Conservation (phyloP, 2,113 vertebrate species). For the Ameiurus melas region DNA sequence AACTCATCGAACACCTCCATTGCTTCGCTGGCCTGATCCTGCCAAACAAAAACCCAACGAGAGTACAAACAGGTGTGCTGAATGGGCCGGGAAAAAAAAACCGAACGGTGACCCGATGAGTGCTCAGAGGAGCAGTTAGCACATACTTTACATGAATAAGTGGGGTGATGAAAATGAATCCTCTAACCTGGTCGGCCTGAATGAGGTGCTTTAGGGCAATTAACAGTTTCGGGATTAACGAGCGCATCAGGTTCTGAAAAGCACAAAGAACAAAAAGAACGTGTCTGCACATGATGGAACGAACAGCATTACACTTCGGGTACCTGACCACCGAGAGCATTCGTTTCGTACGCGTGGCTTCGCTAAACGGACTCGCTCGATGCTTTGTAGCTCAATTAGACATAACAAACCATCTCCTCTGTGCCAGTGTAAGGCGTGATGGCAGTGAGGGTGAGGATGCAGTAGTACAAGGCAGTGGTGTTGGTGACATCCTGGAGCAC, state of each 20-base stretch:
- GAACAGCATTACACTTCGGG: background rate
- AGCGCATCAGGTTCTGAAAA: conserved; percentile 74
- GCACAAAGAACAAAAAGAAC: conserved; percentile 40
- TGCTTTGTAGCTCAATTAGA: background rate
- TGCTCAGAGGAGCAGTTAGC: conserved; percentile 1
- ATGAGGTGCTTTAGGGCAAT: conserved; percentile 77
- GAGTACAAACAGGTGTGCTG: background rate
- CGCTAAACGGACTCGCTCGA: background rate
- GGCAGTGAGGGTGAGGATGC: conserved; percentile 78
- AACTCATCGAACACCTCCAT: conserved; percentile 88
- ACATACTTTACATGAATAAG: conserved; percentile 22
- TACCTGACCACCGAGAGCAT: background rate
- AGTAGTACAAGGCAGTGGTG: conserved; percentile 77
- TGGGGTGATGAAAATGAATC: background rate
- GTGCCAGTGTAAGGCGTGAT: conserved; percentile 71
- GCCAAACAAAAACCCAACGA: conserved; percentile 8
- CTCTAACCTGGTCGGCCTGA: conserved; percentile 77
- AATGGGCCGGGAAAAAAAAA: background rate
- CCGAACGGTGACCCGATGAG: too few relatives aligned
- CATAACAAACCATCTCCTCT: conserved; percentile 77
- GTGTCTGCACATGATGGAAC: background rate
- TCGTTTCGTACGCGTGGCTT: background rate
- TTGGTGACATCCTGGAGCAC: conserved; percentile 76
- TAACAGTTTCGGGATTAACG: conserved; percentile 78
- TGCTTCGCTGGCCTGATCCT: conserved; percentile 82